Percentiles rank a stretch among this genome's conserved stretches.
phyloP scores from a whole-genome alignment of 2,888 invertebrate genomes.

The Archips crataeganus region DNA sequence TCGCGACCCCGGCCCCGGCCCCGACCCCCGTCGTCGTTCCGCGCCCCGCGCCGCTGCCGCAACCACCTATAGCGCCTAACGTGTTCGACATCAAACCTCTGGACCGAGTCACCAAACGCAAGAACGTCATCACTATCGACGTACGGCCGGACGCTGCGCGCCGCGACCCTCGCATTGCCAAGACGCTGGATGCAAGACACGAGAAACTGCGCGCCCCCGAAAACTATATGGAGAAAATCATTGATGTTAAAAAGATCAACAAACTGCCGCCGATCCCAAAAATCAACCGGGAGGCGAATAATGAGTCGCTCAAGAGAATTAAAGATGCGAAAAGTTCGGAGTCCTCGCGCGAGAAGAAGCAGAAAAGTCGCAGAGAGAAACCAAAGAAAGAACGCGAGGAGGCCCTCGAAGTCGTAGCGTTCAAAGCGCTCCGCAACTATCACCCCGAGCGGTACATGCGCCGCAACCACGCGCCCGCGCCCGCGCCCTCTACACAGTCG shows the following conservation, averaged over 20 bases:
- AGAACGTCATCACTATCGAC: conserved; percentile 81
- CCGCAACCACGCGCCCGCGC: conserved; percentile 79
- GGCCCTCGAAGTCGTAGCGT: conserved; percentile 65
- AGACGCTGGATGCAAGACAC: conserved; percentile 25
- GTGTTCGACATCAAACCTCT: conserved; percentile 82
- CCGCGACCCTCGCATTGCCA: conserved; percentile 37
- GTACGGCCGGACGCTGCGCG: conserved; percentile 58
- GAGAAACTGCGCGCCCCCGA: conserved; percentile 41
- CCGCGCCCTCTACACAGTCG: conserved; percentile 46
- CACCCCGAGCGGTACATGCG: conserved; percentile 88
- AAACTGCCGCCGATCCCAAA: conserved; percentile 80
- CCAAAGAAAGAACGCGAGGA: conserved; percentile 44
- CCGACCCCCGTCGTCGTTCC: conserved; percentile 52
- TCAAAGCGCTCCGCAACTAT: conserved; percentile 86
- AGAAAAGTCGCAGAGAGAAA: conserved; percentile 51
- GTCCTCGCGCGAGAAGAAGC: conserved; percentile 60
- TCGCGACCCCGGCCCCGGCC: conserved; percentile 64
- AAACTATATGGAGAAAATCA: conserved; percentile 58
- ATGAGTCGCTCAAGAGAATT: conserved; percentile 53
- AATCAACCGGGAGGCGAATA: conserved; percentile 56
- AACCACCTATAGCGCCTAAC: conserved; percentile 67
- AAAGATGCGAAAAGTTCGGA: conserved; percentile 54
- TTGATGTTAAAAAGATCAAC: conserved; percentile 67
- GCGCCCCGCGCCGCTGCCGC: conserved; percentile 45
- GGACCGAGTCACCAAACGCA: conserved; percentile 73